Conservation (phyloP, 2,888 invertebrate species). For the Spodoptera littoralis region DNA sequence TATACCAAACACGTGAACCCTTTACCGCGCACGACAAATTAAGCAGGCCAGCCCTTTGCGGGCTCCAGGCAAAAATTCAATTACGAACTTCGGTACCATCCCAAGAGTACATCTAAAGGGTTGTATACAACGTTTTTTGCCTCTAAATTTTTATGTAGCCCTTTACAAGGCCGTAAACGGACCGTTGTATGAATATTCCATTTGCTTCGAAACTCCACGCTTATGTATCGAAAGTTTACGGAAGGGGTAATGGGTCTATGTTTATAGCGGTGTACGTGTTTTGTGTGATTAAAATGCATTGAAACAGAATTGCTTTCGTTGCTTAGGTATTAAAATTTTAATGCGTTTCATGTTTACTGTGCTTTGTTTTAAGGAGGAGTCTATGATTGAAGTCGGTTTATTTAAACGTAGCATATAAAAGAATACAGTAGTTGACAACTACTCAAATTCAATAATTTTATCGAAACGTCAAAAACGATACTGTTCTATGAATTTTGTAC, state of each 20-base stretch:
- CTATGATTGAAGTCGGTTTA: too few relatives aligned
- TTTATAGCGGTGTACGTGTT: slow-evolving; percentile 54
- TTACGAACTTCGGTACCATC: slow-evolving; percentile 86
- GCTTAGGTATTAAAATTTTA: too few relatives aligned
- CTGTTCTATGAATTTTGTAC: too few relatives aligned
- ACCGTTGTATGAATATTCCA: slow-evolving; percentile 87
- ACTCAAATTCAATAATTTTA: too few relatives aligned
- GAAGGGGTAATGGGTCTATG: slow-evolving; percentile 54
- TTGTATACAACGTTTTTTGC: slow-evolving; percentile 76
- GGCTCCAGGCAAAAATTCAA: slow-evolving; percentile 88
- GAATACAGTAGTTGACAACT: too few relatives aligned
- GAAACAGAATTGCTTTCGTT: slow-evolving; percentile 32
- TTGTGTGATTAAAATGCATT: slow-evolving; percentile 64
- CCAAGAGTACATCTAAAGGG: slow-evolving; percentile 86
- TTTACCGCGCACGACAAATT: slow-evolving; percentile 84
- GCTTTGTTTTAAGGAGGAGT: too few relatives aligned
- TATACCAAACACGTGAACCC: slow-evolving; percentile 72
- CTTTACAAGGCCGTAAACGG: slow-evolving; percentile 87
- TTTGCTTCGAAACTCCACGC: slow-evolving; percentile 77
- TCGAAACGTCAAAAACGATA: too few relatives aligned
- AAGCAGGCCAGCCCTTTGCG: slow-evolving; percentile 87
- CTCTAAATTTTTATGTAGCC: slow-evolving; percentile 87
- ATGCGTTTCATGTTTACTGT: too few relatives aligned
- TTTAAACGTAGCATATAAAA: too few relatives aligned
- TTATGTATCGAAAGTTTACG: slow-evolving; percentile 73